Base-by-base conservation (phyloP, 2,797 vertebrate genomes). In the Chaetodon trifasciatus region DNA sequence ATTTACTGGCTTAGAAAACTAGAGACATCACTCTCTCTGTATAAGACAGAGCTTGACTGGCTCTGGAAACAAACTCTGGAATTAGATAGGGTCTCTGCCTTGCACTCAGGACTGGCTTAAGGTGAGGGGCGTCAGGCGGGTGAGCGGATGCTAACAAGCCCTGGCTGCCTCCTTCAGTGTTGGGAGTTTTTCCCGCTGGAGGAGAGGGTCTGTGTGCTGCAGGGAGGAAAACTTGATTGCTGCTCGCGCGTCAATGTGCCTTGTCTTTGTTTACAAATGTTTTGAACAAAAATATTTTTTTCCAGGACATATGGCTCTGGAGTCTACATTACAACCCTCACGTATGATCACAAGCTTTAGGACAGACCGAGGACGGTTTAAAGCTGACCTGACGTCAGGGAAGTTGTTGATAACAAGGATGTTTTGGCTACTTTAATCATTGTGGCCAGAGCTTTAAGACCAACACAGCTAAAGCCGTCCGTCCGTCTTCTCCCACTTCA, bases 1-100 rank as follows among this genome's bases (percentile, higher is more conserved):
- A 64, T 73, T 56, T 53, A 47, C n/a, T 35, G 37, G 42, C 42
- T 52, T 15, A n/a, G 44, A 72, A 64, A 66, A 49, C 11, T 50
- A 61, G 7, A 55, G 40, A 76, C 24, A 55, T 21, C 10, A 37
- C 19, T 40, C 12, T 63, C 0, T 62, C 24, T 40, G 7, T 32
- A 47, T 37, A 52, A 49, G 23, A 60, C 15, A 44, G 0, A 70
- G 52, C 39, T 32, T 19, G 16, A 32, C 47, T 50, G 35, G 15
- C 32, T 67, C 55, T 64, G 37, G 21, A 53, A 44, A 69, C 56
- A 67, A 21, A 61, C 4, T 55, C 6, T 37, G 35, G 50, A 9
- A 42, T 23, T 58, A 57, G 16, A 63, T 44, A 39, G 1, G 35
- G 8, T 44, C 24, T 63, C 56, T 15, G 50, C 28, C 28, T 53